Conservation (phyloP, 2,888 invertebrate genomes). For the Polietes domitor region DNA sequence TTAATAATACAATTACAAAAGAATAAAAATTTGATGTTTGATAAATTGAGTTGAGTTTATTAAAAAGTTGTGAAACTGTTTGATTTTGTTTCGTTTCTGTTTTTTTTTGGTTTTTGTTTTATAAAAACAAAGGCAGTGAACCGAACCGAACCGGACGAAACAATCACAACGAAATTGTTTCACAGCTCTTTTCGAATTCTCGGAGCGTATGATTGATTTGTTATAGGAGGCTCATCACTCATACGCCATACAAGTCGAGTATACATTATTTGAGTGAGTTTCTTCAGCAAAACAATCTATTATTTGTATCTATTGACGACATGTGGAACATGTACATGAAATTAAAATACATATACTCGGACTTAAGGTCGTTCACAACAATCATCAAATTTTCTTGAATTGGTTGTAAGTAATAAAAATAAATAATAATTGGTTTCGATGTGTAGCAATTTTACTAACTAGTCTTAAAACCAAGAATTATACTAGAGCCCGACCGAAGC, state of each 20-base stretch:
- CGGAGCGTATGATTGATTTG: constrained; percentile 39
- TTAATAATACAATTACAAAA: constrained; percentile 51
- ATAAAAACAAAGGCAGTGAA: not conserved
- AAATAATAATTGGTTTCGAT: no score
- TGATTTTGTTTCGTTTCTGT: not conserved
- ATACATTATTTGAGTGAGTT: not conserved
- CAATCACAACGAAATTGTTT: not conserved
- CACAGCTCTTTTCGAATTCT: not conserved
- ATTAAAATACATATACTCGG: no score
- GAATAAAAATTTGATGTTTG: constrained; percentile 21
- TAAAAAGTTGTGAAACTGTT: constrained; percentile 13
- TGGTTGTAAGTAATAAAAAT: no score
- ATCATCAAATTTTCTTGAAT: no score
- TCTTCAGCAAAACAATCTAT: not conserved
- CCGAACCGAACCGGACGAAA: not conserved
- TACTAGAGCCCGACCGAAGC: no score
- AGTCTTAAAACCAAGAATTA: no score
- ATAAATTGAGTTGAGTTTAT: not conserved
- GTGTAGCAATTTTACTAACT: no score
- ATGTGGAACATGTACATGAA: no score
- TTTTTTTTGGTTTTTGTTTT: not conserved
- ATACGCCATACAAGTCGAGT: constrained; percentile 17
- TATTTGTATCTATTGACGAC: no score
- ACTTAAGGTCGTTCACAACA: no score
- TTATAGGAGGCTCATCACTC: not conserved